phyloP scores from a whole-genome alignment of 2,113 vertebrate species.

The Platysteira castanea region DNA sequence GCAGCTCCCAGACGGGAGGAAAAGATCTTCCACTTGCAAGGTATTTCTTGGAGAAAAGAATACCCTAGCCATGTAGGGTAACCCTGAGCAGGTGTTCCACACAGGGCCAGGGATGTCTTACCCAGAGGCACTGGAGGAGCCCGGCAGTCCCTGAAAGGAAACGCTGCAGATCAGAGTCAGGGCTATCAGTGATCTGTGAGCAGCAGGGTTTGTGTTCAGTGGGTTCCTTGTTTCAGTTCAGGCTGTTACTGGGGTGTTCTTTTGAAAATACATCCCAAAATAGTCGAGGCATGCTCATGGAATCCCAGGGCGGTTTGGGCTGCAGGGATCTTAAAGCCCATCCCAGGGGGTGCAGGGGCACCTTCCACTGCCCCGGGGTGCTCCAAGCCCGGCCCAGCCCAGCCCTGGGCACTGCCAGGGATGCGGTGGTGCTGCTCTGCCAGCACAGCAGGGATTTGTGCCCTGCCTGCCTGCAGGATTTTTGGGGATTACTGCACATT shows the following conservation, averaged over 20 bases:
- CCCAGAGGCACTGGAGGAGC: neutral
- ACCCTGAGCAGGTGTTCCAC: neutral
- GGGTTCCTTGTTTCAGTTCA: neutral
- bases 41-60: neutral
- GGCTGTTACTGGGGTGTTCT: neutral
- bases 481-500: neutral
- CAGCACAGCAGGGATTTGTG: neutral
- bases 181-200: accelerated
- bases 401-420: neutral
- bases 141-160: neutral
- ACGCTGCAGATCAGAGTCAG: accelerated
- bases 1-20: neutral
- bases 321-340: neutral
- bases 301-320: neutral
- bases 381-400: neutral
- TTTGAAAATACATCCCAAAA: neutral
- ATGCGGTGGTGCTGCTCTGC: neutral
- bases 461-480: neutral
- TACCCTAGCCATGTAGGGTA: accelerated
- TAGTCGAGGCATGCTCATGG: accelerated
- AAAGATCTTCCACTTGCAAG: neutral
- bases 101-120: accelerated
- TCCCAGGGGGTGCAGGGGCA: neutral
- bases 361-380: accelerated
- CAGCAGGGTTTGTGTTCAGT: neutral